Base-by-base conservation (phyloP, 1,140 invertebrate genomes). In the Harlomillsia oculata region DNA sequence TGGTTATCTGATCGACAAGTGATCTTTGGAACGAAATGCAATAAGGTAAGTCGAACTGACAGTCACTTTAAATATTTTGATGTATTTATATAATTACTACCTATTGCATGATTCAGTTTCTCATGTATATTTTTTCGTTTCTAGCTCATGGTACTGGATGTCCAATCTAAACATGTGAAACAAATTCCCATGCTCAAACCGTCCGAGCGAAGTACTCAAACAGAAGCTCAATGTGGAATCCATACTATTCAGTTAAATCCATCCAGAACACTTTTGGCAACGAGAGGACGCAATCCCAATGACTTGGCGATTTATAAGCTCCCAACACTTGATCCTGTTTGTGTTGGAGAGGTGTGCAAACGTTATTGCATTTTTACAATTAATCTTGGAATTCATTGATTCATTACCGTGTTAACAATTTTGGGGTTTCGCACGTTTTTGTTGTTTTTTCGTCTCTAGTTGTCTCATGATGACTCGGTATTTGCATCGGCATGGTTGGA, bases 401-500 rank as follows among this genome's bases (percentile, higher is more conserved):
- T n/a, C n/a, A n/a, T n/a, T n/a, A n/a, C 3, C 9, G 6, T 0
- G 30, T 36, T n/a, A 14, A 43, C 32, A 40, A 16, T 29, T 13
- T 1, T 20, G 26, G 16, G n/a, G 39, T 5, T 16, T 39, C 16
- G 5, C 5, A 49, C 25, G 18, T n/a, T 56, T 25, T 23, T 28
- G 9, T 44, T 44, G 5, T 39, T 63, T 58, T 63, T 44, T 69
- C n/a, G n/a, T n/a, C n/a, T 68, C 65, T 67, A 79, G 76, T 75
- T 75, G 67, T 89, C 86, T 14, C 93, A 97, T 72, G 81, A 82
- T 68, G 92, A 97, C 71, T 93, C 90, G 83, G 87, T 95, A 37
- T 92, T 96, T 74, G 94, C 95, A 67, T 82, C 94, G 78, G 87
- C 85, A 67, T 97, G 93, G 93, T 70, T 97, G 41, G 92, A 97